Base-by-base conservation (phyloP, 2,888 invertebrate genomes). In the Subacronicta megacephala region DNA sequence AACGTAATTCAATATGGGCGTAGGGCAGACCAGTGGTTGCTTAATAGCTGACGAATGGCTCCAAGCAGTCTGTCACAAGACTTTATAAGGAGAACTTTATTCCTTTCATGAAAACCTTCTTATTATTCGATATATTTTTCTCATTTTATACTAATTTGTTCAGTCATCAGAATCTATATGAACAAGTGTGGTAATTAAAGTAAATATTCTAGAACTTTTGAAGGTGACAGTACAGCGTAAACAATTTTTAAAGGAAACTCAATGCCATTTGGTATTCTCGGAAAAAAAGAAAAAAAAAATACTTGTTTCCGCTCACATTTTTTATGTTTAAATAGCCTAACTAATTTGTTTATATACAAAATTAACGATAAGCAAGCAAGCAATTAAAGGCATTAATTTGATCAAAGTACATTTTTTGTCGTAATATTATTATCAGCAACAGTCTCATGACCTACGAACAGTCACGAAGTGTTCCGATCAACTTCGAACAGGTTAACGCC, bases 381-480 rank as follows among this genome's bases (percentile, higher is more conserved):
- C 44, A 16, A 58, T 73, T 61, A 62, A 26, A 63, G 35, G 20
- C 36, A 69, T 74, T 69, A 67, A 64, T 64, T 64, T 57, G 41
- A 53, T 26, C 35, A 55, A 61, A 64, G 54, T 60, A 43, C 44
- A 45, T 47, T 64, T 63, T 75, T 77, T 68, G 69, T 78, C 72
- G 73, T 71, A 75, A 75, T 75, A 72, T 78, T 80, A 75, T 77
- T 73, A 75, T 71, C 64, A 50, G 72, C 70, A 68, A 66, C 62
- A 63, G 70, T 78, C 73, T 71, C 75, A 64, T 75, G 79, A 78
- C 75, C 64, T 77, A 75, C 68, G 82, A 43, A 64, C 79, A 78
- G 84, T 86, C 88, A 85, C 84, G 85, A 80, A 72, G 62, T 72
- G 65, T 72, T 61, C 62, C 75, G 71, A 79, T 72, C 71, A 41